Evolutionary conservation across 2,113 vertebrate species (phyloP).

Genomic region (Circaetus cinerascens): DNA sequence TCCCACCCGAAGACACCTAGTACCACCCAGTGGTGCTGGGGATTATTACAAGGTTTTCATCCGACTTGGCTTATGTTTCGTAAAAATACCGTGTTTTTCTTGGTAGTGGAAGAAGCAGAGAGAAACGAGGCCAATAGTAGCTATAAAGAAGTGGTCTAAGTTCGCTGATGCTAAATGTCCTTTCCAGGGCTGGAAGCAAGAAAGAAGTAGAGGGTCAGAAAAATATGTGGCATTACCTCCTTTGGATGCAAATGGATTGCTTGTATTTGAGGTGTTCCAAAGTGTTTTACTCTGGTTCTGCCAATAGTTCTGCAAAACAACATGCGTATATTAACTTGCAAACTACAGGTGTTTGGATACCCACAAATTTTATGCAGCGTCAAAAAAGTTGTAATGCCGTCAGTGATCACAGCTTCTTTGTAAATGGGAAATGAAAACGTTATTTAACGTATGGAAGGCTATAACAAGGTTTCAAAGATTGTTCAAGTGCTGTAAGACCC

Average conservation of each 20-base stretch:
- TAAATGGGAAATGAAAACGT: background rate
- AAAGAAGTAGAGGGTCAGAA: background rate
- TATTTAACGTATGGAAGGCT: background rate
- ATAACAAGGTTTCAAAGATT: background rate
- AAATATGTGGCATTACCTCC: background rate
- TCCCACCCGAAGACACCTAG: background rate
- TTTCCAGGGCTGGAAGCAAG: background rate
- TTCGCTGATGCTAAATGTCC: background rate
- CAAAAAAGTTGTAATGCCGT: background rate
- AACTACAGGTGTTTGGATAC: background rate
- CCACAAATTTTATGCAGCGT: background rate
- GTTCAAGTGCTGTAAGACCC: background rate
- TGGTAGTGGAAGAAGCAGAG: background rate
- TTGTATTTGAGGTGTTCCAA: background rate
- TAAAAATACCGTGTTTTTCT: fast-evolving
- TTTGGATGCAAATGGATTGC: background rate
- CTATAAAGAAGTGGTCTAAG: background rate
- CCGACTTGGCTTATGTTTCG: fast-evolving
- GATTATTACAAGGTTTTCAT: background rate
- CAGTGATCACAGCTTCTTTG: background rate
- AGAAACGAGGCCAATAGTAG: background rate
- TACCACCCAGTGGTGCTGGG: conserved; percentile 55
- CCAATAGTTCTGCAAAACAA: background rate
- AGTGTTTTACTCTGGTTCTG: background rate
- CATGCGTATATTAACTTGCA: background rate